A percentile compares a stretch with the other conserved stretches of the same genome.
phyloP scores from a whole-genome alignment of 2,797 vertebrate species.

The Leucoraja ocellata region DNA sequence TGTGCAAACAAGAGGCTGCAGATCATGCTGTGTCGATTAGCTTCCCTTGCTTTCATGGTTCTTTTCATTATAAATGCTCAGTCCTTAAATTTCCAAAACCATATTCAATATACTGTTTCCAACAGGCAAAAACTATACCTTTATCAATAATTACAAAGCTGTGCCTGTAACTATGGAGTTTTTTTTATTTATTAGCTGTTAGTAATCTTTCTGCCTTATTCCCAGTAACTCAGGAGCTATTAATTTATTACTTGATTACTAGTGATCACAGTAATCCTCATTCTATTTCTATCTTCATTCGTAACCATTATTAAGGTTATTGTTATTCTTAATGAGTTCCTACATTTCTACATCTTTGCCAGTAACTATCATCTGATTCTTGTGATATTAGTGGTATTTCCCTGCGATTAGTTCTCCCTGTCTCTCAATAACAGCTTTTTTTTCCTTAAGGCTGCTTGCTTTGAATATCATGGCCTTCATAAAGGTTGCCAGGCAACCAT shows the following conservation, averaged over 20 bases:
- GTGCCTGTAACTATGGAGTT: neutral
- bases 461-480: neutral
- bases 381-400: neutral
- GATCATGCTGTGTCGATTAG: neutral
- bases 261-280: neutral
- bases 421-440: neutral
- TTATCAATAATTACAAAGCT: neutral
- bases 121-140: neutral
- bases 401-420: neutral
- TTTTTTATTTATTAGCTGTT: neutral
- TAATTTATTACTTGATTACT: neutral
- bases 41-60: neutral
- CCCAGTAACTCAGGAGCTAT: neutral
- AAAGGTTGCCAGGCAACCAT: constrained; percentile 21
- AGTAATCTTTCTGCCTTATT: neutral
- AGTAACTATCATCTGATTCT: neutral
- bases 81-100: neutral
- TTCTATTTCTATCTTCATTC: neutral
- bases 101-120: neutral
- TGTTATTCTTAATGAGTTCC: neutral
- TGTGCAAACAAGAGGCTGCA: neutral
- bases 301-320: neutral
- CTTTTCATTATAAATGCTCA: neutral
- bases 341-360: too few species aligned
- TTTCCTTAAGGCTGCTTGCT: neutral